Base-by-base conservation (phyloP, 1,140 invertebrate species). In the Drosophila tropicalis region DNA sequence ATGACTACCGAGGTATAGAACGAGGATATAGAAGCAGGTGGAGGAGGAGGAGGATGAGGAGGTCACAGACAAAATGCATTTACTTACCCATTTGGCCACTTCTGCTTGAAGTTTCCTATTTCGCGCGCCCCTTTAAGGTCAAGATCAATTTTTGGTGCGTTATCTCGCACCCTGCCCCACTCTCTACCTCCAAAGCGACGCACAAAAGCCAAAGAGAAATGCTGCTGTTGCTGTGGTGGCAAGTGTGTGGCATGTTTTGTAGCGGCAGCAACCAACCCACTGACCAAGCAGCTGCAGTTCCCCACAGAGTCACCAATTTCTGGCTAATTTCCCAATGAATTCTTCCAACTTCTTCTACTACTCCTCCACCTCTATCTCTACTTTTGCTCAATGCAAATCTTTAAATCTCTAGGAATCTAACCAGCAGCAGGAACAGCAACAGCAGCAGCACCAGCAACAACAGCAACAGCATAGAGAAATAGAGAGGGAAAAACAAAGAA, bases 221-320 rank as follows among this genome's bases (percentile, higher is more conserved):
- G 41, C 62, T 36, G 57, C 34, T 61, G 55, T 54, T 72, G 56
- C 17, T 12, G 17, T 51, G 44, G 44, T 64, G 62, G 71, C 72
- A 86, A 70, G 79, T 82, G 79, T 82, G 79, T 83, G 76, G 83
- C 79, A 85, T 86, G 82, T 87, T 85, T 62, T 65, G 60, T 72
- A 54, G 79, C 79, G 15, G 41, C 44, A 47, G 17, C 17, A 47
- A 9, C 44, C 44, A 76, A 65, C 83, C 83, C 79, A 86, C 76
- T 87, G 76, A 75, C 73, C 83, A 86, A 79, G 67, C 65, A 72
- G 77, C 78, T 62, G 55, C 73, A 82, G 76, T 70, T 79, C 83
- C 82, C 79, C 82, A 87, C 83, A 61, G 72, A 57, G 83, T 66
- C 40, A 55, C 58, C 77, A 81, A 81, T 87, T 83, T 89, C 84